These are phyloP conservation scores for Hippocampus kuda DNA, from an alignment of 2,797 vertebrate species.

Conservation along the genomic window DNA sequence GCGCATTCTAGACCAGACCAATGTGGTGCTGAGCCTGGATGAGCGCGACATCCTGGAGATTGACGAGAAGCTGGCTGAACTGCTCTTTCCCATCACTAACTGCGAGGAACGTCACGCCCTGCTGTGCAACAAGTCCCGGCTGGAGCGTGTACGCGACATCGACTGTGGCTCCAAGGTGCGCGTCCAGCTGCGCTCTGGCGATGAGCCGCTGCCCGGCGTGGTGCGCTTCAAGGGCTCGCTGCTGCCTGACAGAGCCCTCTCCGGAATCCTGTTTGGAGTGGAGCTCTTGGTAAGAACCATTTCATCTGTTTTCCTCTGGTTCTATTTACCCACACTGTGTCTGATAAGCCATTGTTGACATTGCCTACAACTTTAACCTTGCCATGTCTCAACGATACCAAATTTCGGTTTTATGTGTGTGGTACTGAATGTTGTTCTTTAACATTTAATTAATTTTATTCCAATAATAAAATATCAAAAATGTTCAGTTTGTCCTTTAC, in stretches of 20 bases:
- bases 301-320: background rate
- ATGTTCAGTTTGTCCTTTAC: too few relatives aligned
- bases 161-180: conserved; percentile 87
- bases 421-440: too few relatives aligned
- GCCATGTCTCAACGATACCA: too few relatives aligned
- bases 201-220: conserved; percentile 86
- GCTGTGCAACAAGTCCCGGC: conserved; percentile 77
- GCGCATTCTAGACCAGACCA: conserved; percentile 89
- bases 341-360: too few relatives aligned
- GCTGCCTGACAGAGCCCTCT: conserved; percentile 82
- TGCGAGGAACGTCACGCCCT: conserved; percentile 89
- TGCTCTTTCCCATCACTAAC: conserved; percentile 95
- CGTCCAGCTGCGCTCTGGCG: conserved; percentile 87
- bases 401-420: too few relatives aligned
- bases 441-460: too few relatives aligned
- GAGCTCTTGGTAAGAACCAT: conserved; percentile 85
- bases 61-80: conserved; percentile 85
- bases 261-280: conserved; percentile 94
- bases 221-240: conserved; percentile 92
- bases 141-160: conserved; percentile 84
- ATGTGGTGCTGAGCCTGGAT: conserved; percentile 82
- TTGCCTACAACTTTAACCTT: too few relatives aligned
- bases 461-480: too few relatives aligned
- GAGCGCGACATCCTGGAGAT: conserved; percentile 89
- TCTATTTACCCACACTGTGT: too few relatives aligned